Evolutionary conservation across 2,113 vertebrate species (phyloP), one percentile per base, ranked within the genome.

Genomic region (Phyllostomus hastatus): DNA sequence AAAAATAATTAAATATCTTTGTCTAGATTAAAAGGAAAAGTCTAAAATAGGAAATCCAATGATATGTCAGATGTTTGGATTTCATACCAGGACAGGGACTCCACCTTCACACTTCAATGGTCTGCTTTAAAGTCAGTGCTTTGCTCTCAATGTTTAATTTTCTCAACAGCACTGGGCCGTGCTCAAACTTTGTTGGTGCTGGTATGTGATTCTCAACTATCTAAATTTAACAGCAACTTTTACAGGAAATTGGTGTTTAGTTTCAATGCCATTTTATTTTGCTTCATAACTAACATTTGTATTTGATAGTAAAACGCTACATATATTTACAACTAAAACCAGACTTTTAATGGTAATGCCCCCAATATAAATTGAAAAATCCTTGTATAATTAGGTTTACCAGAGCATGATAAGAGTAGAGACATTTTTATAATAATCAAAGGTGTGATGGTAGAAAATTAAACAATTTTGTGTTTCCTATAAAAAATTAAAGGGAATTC

Each of bases 391-490:
- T 87, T 61, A 92, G 26, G 22, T 59, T 95, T 61, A 26, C 24
- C 43, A 2, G 1, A 4, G 35, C 66, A 59, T 66, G 16, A 33
- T 8, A 76, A 1, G 1, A 78, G n/a, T 80, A 90, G n/a, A 82
- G 61, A 54, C 35, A 46, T 76, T 95, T 89, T 86, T 87, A 20
- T 33, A 66, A 76, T 7, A 86, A 66, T 73, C 54, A 61, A 75
- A 90, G 79, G 35, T 57, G 43, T 57, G 4, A 16, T 48, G 43
- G 50, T 48, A 82, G 85, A 46, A 90, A 93, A 67, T 24, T 91
- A 83, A 91, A 72, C 26, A 82, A 59, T 93, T 90, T 31, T 76
- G 50, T 90, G 7, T 95, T 94, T 96, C 57, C n/a, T 76, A 26
- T 12, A n/a, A 4, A 75, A 89, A 85, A 87, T 41, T 9, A 28